A percentile compares a stretch with the other conserved stretches of the same genome.
Evolutionary conservation across 2,888 invertebrate genomes (phyloP).

Genomic region (Trissolcus brochymenae): DNA sequence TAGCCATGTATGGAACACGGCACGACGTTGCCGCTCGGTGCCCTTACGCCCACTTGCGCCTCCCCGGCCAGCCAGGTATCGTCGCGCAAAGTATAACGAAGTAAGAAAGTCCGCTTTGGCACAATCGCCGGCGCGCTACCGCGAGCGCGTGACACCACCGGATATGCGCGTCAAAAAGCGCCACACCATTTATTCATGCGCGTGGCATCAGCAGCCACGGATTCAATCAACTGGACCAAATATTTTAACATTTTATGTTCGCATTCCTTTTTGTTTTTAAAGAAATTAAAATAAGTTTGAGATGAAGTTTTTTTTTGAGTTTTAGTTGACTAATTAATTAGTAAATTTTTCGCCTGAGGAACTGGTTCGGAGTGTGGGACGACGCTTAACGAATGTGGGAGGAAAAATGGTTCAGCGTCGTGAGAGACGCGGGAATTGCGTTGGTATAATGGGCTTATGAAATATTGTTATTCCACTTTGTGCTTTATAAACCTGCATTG

Average conservation of each 20-base stretch:
- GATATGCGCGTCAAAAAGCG: slow-evolving; percentile 46
- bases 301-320: not conserved
- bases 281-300: not conserved
- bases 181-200: slow-evolving; percentile 19
- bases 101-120: slow-evolving; percentile 6
- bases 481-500: too few relatives aligned
- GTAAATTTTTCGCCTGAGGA: not conserved
- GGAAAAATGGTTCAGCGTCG: slow-evolving; percentile 10
- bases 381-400: slow-evolving; percentile 22
- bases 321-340: slow-evolving; percentile 5
- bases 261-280: not conserved
- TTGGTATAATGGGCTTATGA: slow-evolving; percentile 7
- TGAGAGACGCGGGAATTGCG: slow-evolving; percentile 2
- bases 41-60: slow-evolving; percentile 68
- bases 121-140: slow-evolving; percentile 22
- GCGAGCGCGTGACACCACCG: slow-evolving; percentile 38
- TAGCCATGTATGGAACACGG: slow-evolving; percentile 75
- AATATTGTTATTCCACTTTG: slow-evolving; percentile 2
- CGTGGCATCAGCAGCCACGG: too few relatives aligned
- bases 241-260: not conserved
- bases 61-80: slow-evolving; percentile 56
- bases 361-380: not conserved
- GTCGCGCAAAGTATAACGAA: slow-evolving; percentile 56
- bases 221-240: not conserved
- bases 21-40: slow-evolving; percentile 70